A percentile compares a stretch with the other conserved stretches of the same genome.
phyloP scores from a whole-genome alignment of 2,797 vertebrate genomes.

The Anas bernieri region DNA sequence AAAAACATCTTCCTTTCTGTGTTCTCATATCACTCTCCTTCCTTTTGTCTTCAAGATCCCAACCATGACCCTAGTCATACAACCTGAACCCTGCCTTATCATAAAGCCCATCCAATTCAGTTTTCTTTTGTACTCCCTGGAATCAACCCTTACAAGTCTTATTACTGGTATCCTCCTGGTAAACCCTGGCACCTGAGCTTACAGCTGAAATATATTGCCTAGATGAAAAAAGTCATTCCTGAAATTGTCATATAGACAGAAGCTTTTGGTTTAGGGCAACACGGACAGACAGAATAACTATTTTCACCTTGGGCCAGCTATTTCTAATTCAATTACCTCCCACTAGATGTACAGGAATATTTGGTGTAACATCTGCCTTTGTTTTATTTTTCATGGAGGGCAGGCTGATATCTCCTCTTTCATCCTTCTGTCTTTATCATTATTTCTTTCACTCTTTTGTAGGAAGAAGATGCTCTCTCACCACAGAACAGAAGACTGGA shows the following conservation, averaged over 20 bases:
- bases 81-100: not conserved
- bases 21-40: not conserved
- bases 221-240: not conserved
- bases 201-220: not conserved
- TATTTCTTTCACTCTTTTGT: not conserved
- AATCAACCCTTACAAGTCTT: not conserved
- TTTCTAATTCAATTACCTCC: constrained; percentile 29
- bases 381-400: constrained; percentile 49
- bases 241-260: not conserved
- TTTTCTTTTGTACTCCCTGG: not conserved
- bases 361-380: not conserved
- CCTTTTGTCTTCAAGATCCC: not conserved
- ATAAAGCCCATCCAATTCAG: not conserved
- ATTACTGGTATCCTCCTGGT: not conserved
- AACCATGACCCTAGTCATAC: not conserved
- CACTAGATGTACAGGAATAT: not conserved
- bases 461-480: not conserved
- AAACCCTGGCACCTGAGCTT: not conserved
- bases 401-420: not conserved
- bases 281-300: not conserved
- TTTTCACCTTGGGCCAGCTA: not conserved
- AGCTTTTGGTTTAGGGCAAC: constrained; percentile 21
- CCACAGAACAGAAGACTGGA: not conserved
- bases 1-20: not conserved
- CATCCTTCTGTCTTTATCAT: not conserved